Evolutionary conservation across 2,888 invertebrate genomes (phyloP), one percentile per base, ranked within the genome.

Genomic region (Linnaemya vulpina): DNA sequence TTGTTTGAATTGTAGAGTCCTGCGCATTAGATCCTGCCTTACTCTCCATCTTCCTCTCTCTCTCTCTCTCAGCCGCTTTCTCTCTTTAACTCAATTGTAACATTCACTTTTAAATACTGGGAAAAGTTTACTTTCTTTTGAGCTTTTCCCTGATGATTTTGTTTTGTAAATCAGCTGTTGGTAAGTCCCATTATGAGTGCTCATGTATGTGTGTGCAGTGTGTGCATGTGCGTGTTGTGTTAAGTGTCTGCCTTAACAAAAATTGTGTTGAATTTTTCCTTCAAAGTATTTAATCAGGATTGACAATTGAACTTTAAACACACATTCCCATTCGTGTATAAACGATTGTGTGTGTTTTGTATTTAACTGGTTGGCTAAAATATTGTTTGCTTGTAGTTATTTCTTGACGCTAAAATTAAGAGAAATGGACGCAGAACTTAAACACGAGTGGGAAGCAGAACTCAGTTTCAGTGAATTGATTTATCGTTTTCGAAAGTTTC

Each of bases 251-350:
- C 67, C 80, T 73, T 62, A 77, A 80, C 77, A 62, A 67, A 55
- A 74, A 77, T 62, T 84, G 80, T 71, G 67, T 73, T 84, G 49
- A 73, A 68, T 77, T 77, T 65, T 71, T 40, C 25, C 62, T 81
- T 75, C 68, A 62, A 73, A 46, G 80, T 77, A 80, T 62, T 81
- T 81, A 81, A 84, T 81, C 76, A 84, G 67, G 49, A 77, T 77
- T 81, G 81, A 73, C 81, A 81, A 46, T n/a, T 80, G 84, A 80
- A 80, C 84, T 80, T 62, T 81, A 35, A 22, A 68, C n/a, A 67
- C 22, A 46, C 35, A 43, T 9, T 8, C 20, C 20, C 10, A 7
- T 51, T 3, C 20, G 5, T 17, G 17, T 46, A 20, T 15, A 30
- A 3, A 30, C 5, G 30, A 30, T 3, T 30, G 30, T 30, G 2